These are phyloP conservation scores for Notiomystis cincta DNA, from an alignment of 2,113 vertebrate species.

Conservation along the genomic window DNA sequence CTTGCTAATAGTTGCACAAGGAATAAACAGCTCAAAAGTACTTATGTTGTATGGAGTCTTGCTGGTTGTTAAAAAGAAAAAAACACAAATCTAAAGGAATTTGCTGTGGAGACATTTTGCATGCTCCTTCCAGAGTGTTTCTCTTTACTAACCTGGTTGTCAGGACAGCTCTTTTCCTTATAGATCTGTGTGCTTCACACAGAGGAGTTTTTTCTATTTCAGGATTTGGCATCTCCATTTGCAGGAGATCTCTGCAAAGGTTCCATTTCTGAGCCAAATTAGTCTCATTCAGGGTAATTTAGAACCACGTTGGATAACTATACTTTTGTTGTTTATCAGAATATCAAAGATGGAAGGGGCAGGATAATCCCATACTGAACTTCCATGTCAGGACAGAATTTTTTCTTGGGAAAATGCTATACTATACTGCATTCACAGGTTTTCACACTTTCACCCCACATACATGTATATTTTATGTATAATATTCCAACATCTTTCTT, in stretches of 20 bases:
- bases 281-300: background rate
- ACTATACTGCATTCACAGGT: background rate
- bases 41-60: background rate
- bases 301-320: background rate
- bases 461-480: background rate
- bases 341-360: background rate
- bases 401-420: background rate
- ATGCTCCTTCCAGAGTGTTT: background rate
- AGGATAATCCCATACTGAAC: background rate
- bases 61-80: constrained; percentile 21
- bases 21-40: constrained; percentile 15
- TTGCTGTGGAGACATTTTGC: background rate
- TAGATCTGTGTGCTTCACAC: background rate
- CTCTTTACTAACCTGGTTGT: background rate
- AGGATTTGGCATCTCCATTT: background rate
- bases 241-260: background rate
- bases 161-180: background rate
- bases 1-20: background rate
- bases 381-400: background rate
- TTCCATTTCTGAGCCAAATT: background rate
- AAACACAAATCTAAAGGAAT: background rate
- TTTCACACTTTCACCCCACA: background rate
- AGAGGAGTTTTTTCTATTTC: background rate
- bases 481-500: background rate
- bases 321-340: background rate